These are phyloP conservation scores for Trichosurus vulpecula DNA, from an alignment of 2,797 vertebrate species.

Conservation along the genomic window DNA sequence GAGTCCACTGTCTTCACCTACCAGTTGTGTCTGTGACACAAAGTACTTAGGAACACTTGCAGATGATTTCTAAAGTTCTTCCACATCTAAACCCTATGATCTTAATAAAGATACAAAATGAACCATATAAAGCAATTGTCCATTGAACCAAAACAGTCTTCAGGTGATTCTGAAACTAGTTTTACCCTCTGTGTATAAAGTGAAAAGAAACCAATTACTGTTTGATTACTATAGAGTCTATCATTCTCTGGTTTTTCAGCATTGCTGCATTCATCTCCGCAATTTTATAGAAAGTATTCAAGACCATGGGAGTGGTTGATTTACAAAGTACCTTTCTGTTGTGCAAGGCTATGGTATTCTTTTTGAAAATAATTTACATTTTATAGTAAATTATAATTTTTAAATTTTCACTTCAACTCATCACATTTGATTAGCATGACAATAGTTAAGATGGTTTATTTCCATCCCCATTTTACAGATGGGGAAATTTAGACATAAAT, in stretches of 20 bases:
- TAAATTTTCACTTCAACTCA: background rate
- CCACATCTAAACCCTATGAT: background rate
- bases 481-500: background rate
- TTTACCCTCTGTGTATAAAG: background rate
- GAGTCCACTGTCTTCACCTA: background rate
- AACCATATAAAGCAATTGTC: background rate
- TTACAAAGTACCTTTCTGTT: background rate
- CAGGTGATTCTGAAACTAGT: background rate
- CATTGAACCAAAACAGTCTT: background rate
- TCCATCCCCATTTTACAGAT: background rate
- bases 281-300: background rate
- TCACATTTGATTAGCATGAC: background rate
- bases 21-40: background rate
- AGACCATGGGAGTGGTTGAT: background rate
- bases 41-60: background rate
- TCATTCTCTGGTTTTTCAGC: background rate
- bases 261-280: background rate
- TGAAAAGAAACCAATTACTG: background rate
- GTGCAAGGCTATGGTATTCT: background rate
- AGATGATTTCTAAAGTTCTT: background rate
- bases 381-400: background rate
- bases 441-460: background rate
- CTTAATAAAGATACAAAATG: background rate
- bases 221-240: background rate
- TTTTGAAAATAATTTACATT: conserved; percentile 10